A percentile compares a stretch with the other conserved stretches of the same genome.
These are phyloP conservation scores for Butastur rufipennis DNA, from an alignment of 2,113 vertebrate genomes.

Conservation along the genomic window DNA sequence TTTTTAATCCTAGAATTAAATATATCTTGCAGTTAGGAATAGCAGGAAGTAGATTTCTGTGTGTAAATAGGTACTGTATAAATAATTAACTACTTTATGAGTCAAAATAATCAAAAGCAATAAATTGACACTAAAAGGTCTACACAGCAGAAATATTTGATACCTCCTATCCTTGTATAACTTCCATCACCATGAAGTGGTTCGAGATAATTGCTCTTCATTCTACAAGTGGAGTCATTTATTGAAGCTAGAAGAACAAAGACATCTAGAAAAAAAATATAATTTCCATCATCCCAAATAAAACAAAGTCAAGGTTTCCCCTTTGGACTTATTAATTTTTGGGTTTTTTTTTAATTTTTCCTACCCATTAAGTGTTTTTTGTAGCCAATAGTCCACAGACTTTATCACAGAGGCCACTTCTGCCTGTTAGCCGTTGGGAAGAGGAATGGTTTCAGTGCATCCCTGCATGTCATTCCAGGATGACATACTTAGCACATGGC, in stretches of 20 bases:
- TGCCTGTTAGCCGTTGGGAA: not conserved
- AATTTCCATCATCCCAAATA: not conserved
- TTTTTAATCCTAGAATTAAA: constrained; percentile 48
- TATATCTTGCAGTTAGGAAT: not conserved
- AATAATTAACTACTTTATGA: constrained; percentile 19
- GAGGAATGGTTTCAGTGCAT: not conserved
- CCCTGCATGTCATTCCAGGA: too few relatives aligned
- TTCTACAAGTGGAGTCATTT: not conserved
- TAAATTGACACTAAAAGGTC: not conserved
- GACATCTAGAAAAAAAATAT: not conserved
- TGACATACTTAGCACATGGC: not conserved
- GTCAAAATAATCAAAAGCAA: constrained; percentile 13
- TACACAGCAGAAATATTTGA: not conserved
- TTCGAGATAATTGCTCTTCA: not conserved
- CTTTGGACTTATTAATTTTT: not conserved
- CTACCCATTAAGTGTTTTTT: not conserved
- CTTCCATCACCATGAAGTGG: not conserved
- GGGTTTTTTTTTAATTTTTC: not conserved
- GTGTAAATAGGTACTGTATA: not conserved
- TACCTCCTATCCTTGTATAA: not conserved
- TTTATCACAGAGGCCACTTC: not conserved
- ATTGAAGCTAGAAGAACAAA: not conserved
- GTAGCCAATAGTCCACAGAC: not conserved
- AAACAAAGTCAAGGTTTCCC: not conserved
- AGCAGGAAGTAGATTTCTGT: not conserved